These are phyloP conservation scores for Drosophila pseudotalamancana DNA, from an alignment of 2,888 invertebrate species.

Conservation along the genomic window DNA sequence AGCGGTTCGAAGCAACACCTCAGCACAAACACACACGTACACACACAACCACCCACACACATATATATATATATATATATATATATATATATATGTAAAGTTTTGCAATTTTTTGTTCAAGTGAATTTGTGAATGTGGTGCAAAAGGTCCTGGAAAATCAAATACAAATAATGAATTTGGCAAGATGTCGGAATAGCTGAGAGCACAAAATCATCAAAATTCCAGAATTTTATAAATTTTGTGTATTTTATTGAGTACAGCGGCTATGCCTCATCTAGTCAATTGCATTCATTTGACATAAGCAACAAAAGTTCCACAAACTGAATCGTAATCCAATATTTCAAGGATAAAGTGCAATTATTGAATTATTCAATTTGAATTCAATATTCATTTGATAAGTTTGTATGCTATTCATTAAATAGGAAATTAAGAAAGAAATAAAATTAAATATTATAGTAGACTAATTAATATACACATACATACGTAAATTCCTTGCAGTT, in stretches of 20 bases:
- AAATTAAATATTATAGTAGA: no score
- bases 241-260: constrained; percentile 61
- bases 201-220: constrained; percentile 56
- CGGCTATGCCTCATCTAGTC: constrained; percentile 84
- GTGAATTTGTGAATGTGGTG: constrained; percentile 11
- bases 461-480: no score
- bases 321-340: neutral
- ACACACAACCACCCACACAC: neutral
- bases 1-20: constrained; percentile 53
- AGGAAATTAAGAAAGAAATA: no score
- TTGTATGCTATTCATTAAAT: no score
- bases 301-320: constrained; percentile 49
- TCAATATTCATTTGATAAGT: no score
- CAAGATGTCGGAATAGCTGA: constrained; percentile 85
- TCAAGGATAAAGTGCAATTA: neutral
- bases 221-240: constrained; percentile 46
- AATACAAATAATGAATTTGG: constrained; percentile 81
- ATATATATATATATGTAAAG: neutral
- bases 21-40: neutral
- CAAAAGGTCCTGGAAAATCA: no score
- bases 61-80: neutral
- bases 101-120: constrained; percentile 14
- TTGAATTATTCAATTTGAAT: no score
- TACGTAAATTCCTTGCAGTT: no score
- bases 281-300: constrained; percentile 79